Conservation (phyloP, 2,888 invertebrate genomes). For the Latrodectus hesperus region DNA sequence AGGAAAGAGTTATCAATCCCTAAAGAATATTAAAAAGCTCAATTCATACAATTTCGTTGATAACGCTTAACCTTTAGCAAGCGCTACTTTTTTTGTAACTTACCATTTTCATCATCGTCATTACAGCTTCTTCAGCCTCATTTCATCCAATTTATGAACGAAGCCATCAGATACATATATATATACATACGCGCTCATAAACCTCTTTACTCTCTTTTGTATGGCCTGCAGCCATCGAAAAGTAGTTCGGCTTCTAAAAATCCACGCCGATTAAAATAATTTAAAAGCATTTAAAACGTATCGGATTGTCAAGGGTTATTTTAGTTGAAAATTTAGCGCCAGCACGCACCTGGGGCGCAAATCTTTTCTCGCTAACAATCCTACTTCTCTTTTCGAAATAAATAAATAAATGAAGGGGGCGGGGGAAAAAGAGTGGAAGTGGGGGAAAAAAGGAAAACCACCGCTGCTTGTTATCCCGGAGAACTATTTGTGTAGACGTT, state of each 20-base stretch:
- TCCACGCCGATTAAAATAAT: conserved; percentile 66
- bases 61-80: conserved; percentile 51
- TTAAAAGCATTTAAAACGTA: conserved; percentile 68
- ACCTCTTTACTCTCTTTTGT: conserved; percentile 29
- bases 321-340: conserved; percentile 29
- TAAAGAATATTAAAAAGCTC: conserved; percentile 57
- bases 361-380: conserved; percentile 66
- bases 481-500: conserved; percentile 69
- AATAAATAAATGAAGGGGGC: conserved; percentile 60
- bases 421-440: conserved; percentile 18
- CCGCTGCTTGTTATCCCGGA: conserved; percentile 64
- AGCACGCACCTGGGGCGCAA: conserved; percentile 56
- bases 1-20: conserved; percentile 20
- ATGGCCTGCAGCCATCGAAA: conserved; percentile 47
- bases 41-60: conserved; percentile 16
- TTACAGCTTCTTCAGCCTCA: conserved; percentile 53
- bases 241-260: conserved; percentile 48
- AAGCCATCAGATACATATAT: conserved; percentile 43
- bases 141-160: conserved; percentile 65
- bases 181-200: conserved; percentile 13
- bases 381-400: conserved; percentile 46
- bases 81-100: conserved; percentile 17
- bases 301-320: conserved; percentile 57
- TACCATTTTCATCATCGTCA: conserved; percentile 40
- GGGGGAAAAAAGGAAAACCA: conserved; percentile 30